These are phyloP conservation scores for Andrena dorsata DNA, from an alignment of 2,888 invertebrate species.

Conservation along the genomic window DNA sequence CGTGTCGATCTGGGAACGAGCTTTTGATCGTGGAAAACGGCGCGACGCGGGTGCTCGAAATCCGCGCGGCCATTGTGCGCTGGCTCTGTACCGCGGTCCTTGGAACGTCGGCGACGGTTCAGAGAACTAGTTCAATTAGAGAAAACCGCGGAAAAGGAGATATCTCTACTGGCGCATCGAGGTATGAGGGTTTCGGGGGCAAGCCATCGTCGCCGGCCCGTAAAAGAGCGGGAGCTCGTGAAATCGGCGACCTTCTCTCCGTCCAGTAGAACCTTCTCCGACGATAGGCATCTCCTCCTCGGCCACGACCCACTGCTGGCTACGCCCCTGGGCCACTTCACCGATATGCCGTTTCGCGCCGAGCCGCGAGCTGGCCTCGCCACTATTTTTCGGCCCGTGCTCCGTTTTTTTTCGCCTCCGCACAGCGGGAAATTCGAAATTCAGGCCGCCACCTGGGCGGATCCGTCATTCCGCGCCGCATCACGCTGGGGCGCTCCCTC, in stretches of 20 bases:
- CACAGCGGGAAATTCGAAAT: constrained; percentile 14
- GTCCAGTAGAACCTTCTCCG: constrained; percentile 59
- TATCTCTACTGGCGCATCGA: constrained; percentile 77
- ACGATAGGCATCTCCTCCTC: constrained; percentile 59
- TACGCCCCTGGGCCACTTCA: constrained; percentile 64
- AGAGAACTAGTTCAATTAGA: constrained; percentile 82
- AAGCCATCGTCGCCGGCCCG: constrained; percentile 71
- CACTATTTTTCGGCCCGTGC: background rate
- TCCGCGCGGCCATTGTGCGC: background rate
- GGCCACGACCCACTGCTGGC: constrained; percentile 53
- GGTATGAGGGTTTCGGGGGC: constrained; percentile 83
- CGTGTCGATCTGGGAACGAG: background rate
- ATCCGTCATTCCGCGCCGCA: background rate
- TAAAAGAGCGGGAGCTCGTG: constrained; percentile 68
- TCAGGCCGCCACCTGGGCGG: background rate
- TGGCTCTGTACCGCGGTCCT: constrained; percentile 38
- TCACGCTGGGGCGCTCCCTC: background rate
- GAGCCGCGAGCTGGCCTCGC: constrained; percentile 18
- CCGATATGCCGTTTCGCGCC: constrained; percentile 29
- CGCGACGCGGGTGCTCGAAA: background rate
- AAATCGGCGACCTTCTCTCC: constrained; percentile 70
- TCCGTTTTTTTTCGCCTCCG: constrained; percentile 11
- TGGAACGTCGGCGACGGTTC: constrained; percentile 55
- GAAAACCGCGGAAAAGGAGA: constrained; percentile 82
- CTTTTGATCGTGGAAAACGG: background rate